Conservation (phyloP, 2,888 invertebrate species). For the Cheilosia scutellata region DNA sequence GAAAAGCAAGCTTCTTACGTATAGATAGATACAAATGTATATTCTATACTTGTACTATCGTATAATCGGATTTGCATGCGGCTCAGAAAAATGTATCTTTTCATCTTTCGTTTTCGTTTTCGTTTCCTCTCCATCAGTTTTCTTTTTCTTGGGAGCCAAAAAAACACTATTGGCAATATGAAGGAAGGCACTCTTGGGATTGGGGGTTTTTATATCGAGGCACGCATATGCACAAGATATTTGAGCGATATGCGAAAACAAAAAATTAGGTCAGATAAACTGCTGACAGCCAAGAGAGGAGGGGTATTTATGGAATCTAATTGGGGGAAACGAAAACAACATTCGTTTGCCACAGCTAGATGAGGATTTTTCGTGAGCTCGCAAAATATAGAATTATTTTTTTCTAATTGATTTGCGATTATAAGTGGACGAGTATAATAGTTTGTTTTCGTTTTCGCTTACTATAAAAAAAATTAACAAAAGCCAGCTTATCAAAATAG, state of each 20-base stretch:
- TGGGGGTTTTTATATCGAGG: not conserved
- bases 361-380: not conserved
- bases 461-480: not conserved
- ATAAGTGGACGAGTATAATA: not conserved
- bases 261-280: slow-evolving; percentile 73
- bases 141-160: slow-evolving; percentile 12
- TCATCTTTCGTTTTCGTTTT: slow-evolving; percentile 33
- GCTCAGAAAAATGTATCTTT: slow-evolving; percentile 24
- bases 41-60: not conserved
- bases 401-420: slow-evolving; percentile 48
- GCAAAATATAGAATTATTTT: slow-evolving; percentile 4
- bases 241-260: slow-evolving; percentile 57
- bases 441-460: slow-evolving; percentile 42
- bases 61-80: slow-evolving; percentile 55
- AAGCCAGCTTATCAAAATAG: slow-evolving; percentile 58
- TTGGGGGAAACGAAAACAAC: slow-evolving; percentile 58
- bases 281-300: slow-evolving; percentile 20
- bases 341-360: slow-evolving; percentile 42
- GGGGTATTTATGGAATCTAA: slow-evolving; percentile 62
- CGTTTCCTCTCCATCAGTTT: not conserved
- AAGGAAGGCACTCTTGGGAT: slow-evolving; percentile 46
- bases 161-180: slow-evolving; percentile 33
- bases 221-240: slow-evolving; percentile 36
- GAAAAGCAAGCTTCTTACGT: slow-evolving; percentile 20
- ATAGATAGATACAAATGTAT: not conserved